Base-by-base conservation (phyloP, 2,113 vertebrate genomes). In the Todiramphus saurophagus region DNA sequence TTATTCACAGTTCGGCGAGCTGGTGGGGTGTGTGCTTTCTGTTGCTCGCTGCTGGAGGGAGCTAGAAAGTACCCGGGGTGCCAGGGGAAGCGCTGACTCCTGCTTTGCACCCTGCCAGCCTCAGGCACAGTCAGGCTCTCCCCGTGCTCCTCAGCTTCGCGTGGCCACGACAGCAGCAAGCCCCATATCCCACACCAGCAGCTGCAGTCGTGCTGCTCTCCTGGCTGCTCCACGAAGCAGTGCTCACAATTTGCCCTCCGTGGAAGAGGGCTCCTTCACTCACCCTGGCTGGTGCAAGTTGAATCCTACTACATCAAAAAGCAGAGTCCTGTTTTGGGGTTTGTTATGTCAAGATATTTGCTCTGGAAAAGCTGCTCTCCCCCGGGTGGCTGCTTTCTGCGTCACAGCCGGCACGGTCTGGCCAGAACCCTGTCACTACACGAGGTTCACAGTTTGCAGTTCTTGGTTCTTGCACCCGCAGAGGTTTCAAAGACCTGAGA, bases 161-260 rank as follows among this genome's bases (percentile, higher is more conserved):
- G 1, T 37, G 39, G 58, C 31, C 21, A 12, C 1, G 0, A 17
- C 60, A 46, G 68, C 16, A 30, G 33, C 37, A 25, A 46, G 27
- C n/a, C 48, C 9, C 13, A 46, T 25, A 69, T 8, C 46, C 9
- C 5, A 1, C 20, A 10, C 33, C 43, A 25, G 62, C 50, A 19
- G 46, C 81, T 3, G 5, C 2, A 3, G 7, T 16, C 24, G 15
- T 35, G 30, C 48, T 55, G 39, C 20, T n/a, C 43, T 31, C 1
- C 0, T 35, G 50, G 9, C 43, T 15, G 25, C 10, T 3, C 39
- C 1, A 0, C 6, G 59, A 39, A 72, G 37, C 0, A 1, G 13
- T 5, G 41, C 83, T 55, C 10, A 25, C 10, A 33, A 16, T 21
- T 7, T 8, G 30, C 59, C 44, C 63, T 31, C 1, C 2, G 23